phyloP scores from a whole-genome alignment of 2,888 invertebrate genomes.

The Mythimna lalbum region DNA sequence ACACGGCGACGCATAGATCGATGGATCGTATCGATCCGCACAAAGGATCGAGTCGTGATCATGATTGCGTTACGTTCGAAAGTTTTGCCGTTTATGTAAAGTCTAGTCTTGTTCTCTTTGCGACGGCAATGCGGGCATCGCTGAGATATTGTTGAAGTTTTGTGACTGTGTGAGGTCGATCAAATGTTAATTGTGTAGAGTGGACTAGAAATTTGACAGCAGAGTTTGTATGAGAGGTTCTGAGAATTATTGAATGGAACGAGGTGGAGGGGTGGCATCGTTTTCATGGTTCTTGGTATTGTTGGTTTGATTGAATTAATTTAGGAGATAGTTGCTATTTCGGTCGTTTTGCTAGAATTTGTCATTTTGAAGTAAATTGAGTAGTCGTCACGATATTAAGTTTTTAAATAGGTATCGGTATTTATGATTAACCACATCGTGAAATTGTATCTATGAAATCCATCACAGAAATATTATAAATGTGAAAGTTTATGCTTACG shows the following conservation, averaged over 20 bases:
- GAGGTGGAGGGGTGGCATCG: neutral
- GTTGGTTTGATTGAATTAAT: neutral
- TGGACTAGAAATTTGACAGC: constrained; percentile 9
- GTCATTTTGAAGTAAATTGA: neutral
- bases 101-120: constrained; percentile 73
- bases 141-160: constrained; percentile 63
- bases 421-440: too few relatives aligned
- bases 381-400: too few relatives aligned
- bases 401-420: too few relatives aligned
- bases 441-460: too few relatives aligned
- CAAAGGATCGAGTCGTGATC: constrained; percentile 88
- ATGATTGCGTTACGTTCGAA: constrained; percentile 85
- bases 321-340: neutral
- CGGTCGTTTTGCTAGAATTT: neutral
- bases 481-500: too few relatives aligned
- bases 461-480: too few relatives aligned
- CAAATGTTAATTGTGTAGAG: constrained; percentile 32
- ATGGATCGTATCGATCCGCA: constrained; percentile 88
- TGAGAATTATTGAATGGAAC: constrained; percentile 5
- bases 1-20: constrained; percentile 85
- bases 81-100: constrained; percentile 83
- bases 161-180: constrained; percentile 60
- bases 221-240: constrained; percentile 3
- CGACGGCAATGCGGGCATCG: constrained; percentile 48
- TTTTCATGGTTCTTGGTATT: constrained; percentile 1